These are phyloP conservation scores for Luscinia luscinia DNA, from an alignment of 2,797 vertebrate genomes.

Conservation along the genomic window DNA sequence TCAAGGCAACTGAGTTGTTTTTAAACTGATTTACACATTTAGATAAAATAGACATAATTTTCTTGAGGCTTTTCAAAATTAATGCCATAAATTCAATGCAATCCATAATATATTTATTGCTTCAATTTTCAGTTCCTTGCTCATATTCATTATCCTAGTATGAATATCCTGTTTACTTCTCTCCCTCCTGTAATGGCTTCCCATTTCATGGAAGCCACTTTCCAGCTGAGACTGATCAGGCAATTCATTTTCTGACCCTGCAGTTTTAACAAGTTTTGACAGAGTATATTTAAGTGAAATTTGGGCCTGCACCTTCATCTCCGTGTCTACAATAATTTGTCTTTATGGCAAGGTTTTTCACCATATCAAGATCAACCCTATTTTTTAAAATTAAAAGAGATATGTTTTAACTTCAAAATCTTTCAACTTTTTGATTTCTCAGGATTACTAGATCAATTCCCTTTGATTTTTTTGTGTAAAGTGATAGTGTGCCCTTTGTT, in stretches of 20 bases:
- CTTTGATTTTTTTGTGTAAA: background rate
- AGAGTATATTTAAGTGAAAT: background rate
- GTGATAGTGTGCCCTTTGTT: background rate
- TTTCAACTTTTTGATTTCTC: background rate
- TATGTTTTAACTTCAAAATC: background rate
- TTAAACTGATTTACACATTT: background rate
- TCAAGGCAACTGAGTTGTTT: background rate
- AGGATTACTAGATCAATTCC: background rate
- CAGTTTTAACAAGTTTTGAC: background rate
- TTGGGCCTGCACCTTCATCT: background rate
- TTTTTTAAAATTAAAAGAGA: background rate
- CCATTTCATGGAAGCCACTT: background rate
- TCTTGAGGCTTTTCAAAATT: background rate
- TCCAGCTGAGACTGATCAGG: background rate
- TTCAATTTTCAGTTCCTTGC: background rate
- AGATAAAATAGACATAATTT: background rate
- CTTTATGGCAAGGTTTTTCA: background rate
- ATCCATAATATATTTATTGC: background rate
- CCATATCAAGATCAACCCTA: background rate
- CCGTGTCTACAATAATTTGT: accelerated
- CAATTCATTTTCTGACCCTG: background rate
- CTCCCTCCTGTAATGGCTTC: background rate
- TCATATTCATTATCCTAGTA: background rate
- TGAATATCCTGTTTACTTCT: background rate
- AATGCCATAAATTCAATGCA: background rate